Evolutionary conservation across 2,888 invertebrate species (phyloP).

Genomic region (Netelia melanura): DNA sequence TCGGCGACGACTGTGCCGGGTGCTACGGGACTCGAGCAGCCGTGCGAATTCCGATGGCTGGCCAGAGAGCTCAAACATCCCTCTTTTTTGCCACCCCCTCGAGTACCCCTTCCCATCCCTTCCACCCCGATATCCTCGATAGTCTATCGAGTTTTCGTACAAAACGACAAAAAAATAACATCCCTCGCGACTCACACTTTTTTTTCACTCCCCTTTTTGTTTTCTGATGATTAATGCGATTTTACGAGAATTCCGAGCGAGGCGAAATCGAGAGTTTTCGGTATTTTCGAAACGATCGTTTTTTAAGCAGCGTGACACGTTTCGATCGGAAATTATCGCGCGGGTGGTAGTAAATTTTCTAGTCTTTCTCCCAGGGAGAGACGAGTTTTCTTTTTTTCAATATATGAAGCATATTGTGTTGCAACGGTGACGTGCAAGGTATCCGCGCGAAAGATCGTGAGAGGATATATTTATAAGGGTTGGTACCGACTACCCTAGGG

Average conservation of each 20-base stretch:
- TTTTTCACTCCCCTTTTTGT: not conserved
- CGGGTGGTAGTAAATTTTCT: too few species aligned
- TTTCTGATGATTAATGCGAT: conserved; percentile 37
- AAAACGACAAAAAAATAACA: conserved; percentile 35
- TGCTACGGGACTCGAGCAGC: conserved; percentile 59
- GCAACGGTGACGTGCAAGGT: conserved; percentile 2
- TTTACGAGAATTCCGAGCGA: not conserved
- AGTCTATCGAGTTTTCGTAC: conserved; percentile 48
- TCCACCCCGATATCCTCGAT: conserved; percentile 57
- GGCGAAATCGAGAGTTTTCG: too few species aligned
- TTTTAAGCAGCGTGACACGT: too few species aligned
- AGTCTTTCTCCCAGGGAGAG: not conserved
- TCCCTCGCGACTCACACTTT: conserved; percentile 6
- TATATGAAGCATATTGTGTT: conserved; percentile 20
- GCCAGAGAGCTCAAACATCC: conserved; percentile 45
- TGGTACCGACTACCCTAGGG: conserved; percentile 33
- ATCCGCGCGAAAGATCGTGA: not conserved
- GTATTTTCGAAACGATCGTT: too few species aligned
- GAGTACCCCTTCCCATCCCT: conserved; percentile 18
- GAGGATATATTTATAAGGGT: conserved; percentile 59
- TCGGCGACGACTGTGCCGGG: conserved; percentile 46
- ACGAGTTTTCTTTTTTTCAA: conserved; percentile 9
- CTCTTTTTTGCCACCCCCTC: conserved; percentile 5
- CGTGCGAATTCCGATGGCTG: conserved; percentile 63
- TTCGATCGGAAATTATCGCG: too few species aligned